phyloP scores from a whole-genome alignment of 2,888 invertebrate genomes.

The Philhelius pedissequus region DNA sequence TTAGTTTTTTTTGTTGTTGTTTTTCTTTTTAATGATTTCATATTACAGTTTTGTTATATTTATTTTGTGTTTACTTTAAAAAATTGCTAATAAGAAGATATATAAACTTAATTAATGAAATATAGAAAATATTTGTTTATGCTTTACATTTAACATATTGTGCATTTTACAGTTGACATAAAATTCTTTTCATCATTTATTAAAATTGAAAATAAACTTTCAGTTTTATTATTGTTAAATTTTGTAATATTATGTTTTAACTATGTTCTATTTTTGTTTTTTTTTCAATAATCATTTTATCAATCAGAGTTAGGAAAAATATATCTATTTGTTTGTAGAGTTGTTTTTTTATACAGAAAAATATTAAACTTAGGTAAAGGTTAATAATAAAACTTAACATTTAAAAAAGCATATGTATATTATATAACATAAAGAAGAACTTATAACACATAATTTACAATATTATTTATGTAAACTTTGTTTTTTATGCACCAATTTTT shows the following conservation, averaged over 20 bases:
- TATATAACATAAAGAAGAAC: conserved; percentile 18
- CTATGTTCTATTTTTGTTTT: conserved; percentile 41
- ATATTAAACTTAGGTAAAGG: conserved; percentile 47
- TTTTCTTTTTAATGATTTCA: background rate
- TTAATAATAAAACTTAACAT: conserved; percentile 55
- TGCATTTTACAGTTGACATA: conserved; percentile 61
- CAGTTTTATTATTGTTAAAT: conserved; percentile 34
- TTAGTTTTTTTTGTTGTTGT: conserved; percentile 1
- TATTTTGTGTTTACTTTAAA: conserved; percentile 7
- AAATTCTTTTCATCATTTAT: conserved; percentile 44
- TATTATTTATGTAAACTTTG: conserved; percentile 46
- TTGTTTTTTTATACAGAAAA: conserved; percentile 29
- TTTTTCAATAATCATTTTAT: conserved; percentile 35
- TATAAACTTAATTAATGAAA: conserved; percentile 20
- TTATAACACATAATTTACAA: conserved; percentile 55
- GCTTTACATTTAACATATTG: conserved; percentile 64
- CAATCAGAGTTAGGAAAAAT: conserved; percentile 61
- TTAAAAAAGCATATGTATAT: conserved; percentile 23
- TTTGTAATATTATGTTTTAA: conserved; percentile 20
- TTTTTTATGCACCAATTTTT: conserved; percentile 59
- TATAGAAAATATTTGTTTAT: conserved; percentile 29
- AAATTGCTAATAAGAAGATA: conserved; percentile 48
- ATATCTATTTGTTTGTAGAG: conserved; percentile 41
- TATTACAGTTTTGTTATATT: conserved; percentile 37
- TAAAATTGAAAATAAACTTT: conserved; percentile 58